phyloP scores from a whole-genome alignment of 30 jellyfish, hydroid and myxozoan species.

The Rhopilema esculentum region DNA sequence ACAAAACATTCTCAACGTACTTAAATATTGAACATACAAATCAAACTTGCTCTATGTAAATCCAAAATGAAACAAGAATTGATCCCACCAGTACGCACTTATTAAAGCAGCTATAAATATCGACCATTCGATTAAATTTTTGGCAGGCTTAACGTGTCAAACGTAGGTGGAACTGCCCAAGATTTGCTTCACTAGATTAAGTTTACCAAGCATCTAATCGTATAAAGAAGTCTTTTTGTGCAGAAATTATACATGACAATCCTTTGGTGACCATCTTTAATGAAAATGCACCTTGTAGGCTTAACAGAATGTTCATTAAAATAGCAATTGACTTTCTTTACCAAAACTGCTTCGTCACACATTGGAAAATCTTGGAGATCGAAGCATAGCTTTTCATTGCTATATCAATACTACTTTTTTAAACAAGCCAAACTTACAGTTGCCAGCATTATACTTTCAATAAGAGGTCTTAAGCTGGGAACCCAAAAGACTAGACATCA shows the following conservation, averaged over 20 bases:
- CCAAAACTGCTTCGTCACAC: too few species aligned
- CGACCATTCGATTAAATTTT: background rate
- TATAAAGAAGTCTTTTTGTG: background rate
- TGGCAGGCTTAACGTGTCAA: background rate
- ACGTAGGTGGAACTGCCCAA: background rate
- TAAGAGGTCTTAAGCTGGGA: background rate
- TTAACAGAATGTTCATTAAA: background rate
- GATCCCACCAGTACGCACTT: background rate
- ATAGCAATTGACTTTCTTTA: background rate
- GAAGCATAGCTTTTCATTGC: too few species aligned
- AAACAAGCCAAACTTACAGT: background rate
- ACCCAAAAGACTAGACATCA: background rate
- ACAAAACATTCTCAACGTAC: background rate
- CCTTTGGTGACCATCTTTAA: background rate
- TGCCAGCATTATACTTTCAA: background rate
- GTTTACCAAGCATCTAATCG: background rate
- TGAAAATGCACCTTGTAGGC: background rate
- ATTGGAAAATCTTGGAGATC: too few species aligned
- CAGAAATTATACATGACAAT: background rate
- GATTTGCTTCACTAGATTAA: background rate
- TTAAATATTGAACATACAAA: background rate
- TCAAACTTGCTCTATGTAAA: background rate
- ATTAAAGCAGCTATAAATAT: background rate
- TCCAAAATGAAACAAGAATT: background rate
- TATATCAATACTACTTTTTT: too few species aligned